Base-by-base conservation (phyloP, 2,797 vertebrate species). In the Thalassophryne amazonica region DNA sequence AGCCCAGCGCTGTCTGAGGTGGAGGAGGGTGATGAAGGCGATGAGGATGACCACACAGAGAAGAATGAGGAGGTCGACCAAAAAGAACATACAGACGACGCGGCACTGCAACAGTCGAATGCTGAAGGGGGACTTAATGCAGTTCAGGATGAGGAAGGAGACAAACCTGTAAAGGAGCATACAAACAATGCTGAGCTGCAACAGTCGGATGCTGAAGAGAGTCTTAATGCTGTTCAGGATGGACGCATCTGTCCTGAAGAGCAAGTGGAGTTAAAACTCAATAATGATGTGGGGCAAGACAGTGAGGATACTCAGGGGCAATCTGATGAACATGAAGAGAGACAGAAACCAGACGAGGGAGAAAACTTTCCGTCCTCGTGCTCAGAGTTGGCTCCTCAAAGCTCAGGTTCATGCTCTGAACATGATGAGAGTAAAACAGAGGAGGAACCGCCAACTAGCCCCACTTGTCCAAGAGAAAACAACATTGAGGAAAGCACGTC, bases 1-100 rank as follows among this genome's bases (percentile, higher is more conserved):
- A 77, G 60, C 63, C 79, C 71, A 0, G 64, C 69, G 12, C 81
- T 51, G 1, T 86, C 74, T 27, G 86, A 81, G 24, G 61, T 53
- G 14, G 70, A 74, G 17, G 78, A 81, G 12, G 78, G n/a, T n/a
- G n/a, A 76, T 4, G 76, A 76, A 27, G 59, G 22, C 1, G 65
- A 73, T 0, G 41, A 31, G 6, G 39, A 32, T 5, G 40, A 55
- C 7, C 21, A 13, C 2, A 3, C 2, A 3, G 66, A 68, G 23
- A 30, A 62, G n/a, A 39, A 43, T 20, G 56, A 46, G 2, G 46
- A n/a, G n/a, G n/a, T n/a, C n/a, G n/a, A n/a, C n/a, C n/a, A n/a
- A n/a, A n/a, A n/a, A n/a, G n/a, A n/a, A n/a, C n/a, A n/a, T n/a
- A n/a, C n/a, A n/a, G n/a, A n/a, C n/a, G n/a, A n/a, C n/a, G n/a